Evolutionary conservation across 1,140 invertebrate genomes (phyloP).

Genomic region (Amphibalanus amphitrite): DNA sequence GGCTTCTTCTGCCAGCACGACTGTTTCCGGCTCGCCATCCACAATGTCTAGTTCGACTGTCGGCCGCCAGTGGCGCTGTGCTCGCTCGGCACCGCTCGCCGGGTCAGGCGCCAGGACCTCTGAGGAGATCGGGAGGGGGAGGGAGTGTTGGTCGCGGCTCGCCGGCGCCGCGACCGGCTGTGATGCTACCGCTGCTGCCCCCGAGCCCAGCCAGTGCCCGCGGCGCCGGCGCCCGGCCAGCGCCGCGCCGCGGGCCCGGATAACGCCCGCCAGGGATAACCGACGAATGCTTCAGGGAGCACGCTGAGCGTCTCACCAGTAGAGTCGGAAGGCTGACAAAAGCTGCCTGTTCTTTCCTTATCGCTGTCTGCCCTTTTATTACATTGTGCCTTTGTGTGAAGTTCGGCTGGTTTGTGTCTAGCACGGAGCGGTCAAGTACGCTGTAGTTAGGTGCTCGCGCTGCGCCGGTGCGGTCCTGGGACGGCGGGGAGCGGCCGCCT

Average conservation of each 20-base stretch:
- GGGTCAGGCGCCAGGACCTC: too few species aligned
- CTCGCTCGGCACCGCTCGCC: too few species aligned
- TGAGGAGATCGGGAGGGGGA: not conserved
- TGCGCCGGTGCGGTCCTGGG: too few species aligned
- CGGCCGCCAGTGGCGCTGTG: not conserved
- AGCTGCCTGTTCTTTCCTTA: not conserved
- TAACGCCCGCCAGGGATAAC: not conserved
- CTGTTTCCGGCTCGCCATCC: slow-evolving; percentile 69
- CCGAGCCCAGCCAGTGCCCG: too few species aligned
- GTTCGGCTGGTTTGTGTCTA: not conserved
- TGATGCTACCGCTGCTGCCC: not conserved
- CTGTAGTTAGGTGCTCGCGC: not conserved
- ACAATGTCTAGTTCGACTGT: slow-evolving; percentile 32
- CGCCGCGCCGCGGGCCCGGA: not conserved
- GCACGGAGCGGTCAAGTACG: not conserved
- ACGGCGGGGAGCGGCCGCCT: too few species aligned
- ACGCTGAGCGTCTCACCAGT: too few species aligned
- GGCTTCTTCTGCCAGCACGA: slow-evolving; percentile 76
- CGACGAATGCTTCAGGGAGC: not conserved
- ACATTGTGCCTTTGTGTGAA: not conserved
- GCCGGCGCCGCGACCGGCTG: not conserved
- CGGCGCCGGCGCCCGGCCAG: too few species aligned
- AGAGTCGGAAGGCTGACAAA: not conserved
- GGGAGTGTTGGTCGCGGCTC: not conserved
- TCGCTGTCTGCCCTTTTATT: not conserved